Evolutionary conservation across 2,113 vertebrate species (phyloP).

Genomic region (Mugil cephalus): DNA sequence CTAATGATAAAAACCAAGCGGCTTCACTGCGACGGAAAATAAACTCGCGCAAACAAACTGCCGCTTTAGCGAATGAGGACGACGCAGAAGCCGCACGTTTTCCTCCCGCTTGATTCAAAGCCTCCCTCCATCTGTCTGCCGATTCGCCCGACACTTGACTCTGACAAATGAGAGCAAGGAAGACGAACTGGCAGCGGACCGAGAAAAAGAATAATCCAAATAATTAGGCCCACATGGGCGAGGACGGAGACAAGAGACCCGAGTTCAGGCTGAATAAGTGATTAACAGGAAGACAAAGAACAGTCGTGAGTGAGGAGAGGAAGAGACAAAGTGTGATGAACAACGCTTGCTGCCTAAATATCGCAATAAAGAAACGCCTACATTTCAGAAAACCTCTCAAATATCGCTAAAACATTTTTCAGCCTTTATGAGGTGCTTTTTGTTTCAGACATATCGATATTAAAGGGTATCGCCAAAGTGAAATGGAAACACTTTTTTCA

Average conservation of each 20-base stretch:
- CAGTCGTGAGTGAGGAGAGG: slow-evolving; percentile 5
- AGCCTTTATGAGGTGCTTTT: too few species aligned
- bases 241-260: slow-evolving; percentile 42
- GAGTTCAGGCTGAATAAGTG: slow-evolving; percentile 51
- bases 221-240: slow-evolving; percentile 52
- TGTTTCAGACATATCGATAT: too few species aligned
- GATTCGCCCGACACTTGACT: slow-evolving; percentile 8
- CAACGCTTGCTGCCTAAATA: too few species aligned
- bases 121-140: slow-evolving; percentile 38
- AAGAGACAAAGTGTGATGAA: slow-evolving; percentile 32
- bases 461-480: too few species aligned
- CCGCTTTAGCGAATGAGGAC: too few species aligned
- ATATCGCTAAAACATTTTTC: too few species aligned
- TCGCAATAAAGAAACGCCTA: too few species aligned
- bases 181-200: slow-evolving; percentile 48
- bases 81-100: neutral
- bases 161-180: slow-evolving; percentile 12
- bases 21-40: too few species aligned
- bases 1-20: slow-evolving; percentile 37
- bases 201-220: slow-evolving; percentile 41
- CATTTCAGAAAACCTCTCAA: too few species aligned
- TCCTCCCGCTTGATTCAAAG: neutral
- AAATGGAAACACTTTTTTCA: too few species aligned
- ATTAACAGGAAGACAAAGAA: slow-evolving; percentile 45
- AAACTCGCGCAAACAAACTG: too few species aligned